These are phyloP conservation scores for Drosophila albomicans DNA, from an alignment of 1,140 invertebrate genomes.

Conservation along the genomic window DNA sequence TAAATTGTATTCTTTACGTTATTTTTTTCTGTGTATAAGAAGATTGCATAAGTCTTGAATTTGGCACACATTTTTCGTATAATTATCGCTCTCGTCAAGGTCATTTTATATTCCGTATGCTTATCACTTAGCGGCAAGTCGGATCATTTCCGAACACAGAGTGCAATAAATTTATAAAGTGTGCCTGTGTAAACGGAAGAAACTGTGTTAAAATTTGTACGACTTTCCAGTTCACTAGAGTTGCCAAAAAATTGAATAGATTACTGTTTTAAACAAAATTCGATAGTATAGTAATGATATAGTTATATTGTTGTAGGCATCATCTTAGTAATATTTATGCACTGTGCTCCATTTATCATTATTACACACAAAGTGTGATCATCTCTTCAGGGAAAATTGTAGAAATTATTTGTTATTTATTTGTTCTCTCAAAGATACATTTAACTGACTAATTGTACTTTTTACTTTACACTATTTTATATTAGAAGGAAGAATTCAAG, in stretches of 20 bases:
- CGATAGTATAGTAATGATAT: not conserved
- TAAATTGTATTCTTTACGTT: too few relatives aligned
- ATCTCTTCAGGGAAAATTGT: too few relatives aligned
- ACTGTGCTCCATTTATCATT: too few relatives aligned
- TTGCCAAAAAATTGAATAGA: not conserved
- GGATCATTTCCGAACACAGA: slow-evolving; percentile 16
- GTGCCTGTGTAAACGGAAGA: not conserved
- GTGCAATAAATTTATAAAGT: slow-evolving; percentile 17
- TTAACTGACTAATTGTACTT: too few relatives aligned
- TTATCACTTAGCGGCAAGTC: not conserved
- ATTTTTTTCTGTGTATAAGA: not conserved
- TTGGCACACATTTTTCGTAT: slow-evolving; percentile 12
- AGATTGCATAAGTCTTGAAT: slow-evolving; percentile 17
- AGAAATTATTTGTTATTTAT: too few relatives aligned
- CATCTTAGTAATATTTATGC: too few relatives aligned
- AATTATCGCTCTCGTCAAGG: slow-evolving; percentile 30
- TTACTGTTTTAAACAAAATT: not conserved
- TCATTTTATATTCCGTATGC: not conserved
- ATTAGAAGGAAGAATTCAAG: too few relatives aligned
- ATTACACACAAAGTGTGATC: too few relatives aligned
- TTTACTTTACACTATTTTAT: too few relatives aligned
- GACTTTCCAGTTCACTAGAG: too few relatives aligned
- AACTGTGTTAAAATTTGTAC: not conserved
- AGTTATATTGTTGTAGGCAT: too few relatives aligned
- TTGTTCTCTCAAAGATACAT: too few relatives aligned